phyloP scores from a whole-genome alignment of 2,888 invertebrate species.

The Cistogaster globosa region DNA sequence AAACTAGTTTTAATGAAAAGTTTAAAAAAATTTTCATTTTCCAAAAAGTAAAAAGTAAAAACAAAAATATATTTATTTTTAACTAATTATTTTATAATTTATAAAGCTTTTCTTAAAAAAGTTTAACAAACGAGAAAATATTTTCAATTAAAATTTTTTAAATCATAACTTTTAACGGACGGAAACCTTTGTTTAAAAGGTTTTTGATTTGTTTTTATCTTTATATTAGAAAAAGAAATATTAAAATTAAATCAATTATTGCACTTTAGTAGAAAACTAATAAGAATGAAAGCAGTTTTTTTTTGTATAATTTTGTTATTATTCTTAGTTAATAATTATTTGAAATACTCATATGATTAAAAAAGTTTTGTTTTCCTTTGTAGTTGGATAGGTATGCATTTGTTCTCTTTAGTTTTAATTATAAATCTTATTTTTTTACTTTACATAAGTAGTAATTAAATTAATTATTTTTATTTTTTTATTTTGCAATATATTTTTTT shows the following conservation, averaged over 20 bases:
- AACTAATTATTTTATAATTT: no score
- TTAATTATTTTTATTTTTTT: slow-evolving; percentile 40
- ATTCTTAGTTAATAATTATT: slow-evolving; percentile 20
- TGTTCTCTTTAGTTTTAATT: slow-evolving; percentile 50
- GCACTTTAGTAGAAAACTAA: slow-evolving; percentile 30
- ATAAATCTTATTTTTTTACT: slow-evolving; percentile 48
- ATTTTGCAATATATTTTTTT: slow-evolving; percentile 43
- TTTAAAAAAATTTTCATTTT: neutral
- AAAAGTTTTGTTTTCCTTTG: slow-evolving; percentile 49
- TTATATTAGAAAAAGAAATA: slow-evolving; percentile 14
- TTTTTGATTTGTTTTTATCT: slow-evolving; percentile 53
- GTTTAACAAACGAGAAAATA: slow-evolving; percentile 11
- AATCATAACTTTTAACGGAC: slow-evolving; percentile 67
- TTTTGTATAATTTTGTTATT: slow-evolving; percentile 28
- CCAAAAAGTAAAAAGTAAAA: neutral
- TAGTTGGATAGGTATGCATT: neutral
- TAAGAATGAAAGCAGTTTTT: neutral
- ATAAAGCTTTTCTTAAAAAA: slow-evolving; percentile 33
- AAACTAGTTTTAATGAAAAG: neutral
- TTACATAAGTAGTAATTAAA: slow-evolving; percentile 54
- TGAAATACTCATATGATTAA: slow-evolving; percentile 59
- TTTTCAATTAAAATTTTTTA: slow-evolving; percentile 20
- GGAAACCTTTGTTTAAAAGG: slow-evolving; percentile 67
- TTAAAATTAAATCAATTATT: slow-evolving; percentile 32
- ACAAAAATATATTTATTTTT: neutral